Evolutionary conservation across 2,888 invertebrate genomes (phyloP).

Genomic region (Lycophotia porphyrea): DNA sequence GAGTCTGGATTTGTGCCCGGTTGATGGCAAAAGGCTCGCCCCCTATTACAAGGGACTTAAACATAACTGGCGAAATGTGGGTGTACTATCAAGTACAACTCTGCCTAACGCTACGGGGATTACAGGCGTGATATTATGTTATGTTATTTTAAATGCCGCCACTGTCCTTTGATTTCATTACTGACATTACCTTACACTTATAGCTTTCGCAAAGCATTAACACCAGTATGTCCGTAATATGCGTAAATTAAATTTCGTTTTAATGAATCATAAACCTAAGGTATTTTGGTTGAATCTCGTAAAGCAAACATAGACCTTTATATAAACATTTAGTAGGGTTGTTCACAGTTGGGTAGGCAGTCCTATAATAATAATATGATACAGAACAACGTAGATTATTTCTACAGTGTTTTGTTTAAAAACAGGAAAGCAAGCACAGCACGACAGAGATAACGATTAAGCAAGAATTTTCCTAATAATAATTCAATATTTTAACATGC

Average conservation of each 20-base stretch:
- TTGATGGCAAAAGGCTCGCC: too few relatives aligned
- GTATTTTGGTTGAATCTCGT: constrained; percentile 74
- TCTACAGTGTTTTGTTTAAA: constrained; percentile 37
- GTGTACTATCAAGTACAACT: too few relatives aligned
- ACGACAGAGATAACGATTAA: not conserved
- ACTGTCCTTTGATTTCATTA: constrained; percentile 23
- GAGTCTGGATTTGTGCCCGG: too few relatives aligned
- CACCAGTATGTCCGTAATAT: constrained; percentile 65
- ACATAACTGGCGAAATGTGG: too few relatives aligned
- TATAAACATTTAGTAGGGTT: constrained; percentile 56
- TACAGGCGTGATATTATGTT: too few relatives aligned
- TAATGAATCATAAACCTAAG: constrained; percentile 77
- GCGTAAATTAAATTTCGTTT: constrained; percentile 73
- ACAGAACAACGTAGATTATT: constrained; percentile 35
- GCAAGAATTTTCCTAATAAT: not conserved
- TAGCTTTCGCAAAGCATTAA: constrained; percentile 66
- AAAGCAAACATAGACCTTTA: constrained; percentile 69
- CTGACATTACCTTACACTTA: constrained; percentile 29
- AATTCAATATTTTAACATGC: not conserved
- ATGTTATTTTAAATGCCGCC: too few relatives aligned
- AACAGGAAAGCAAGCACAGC: not conserved
- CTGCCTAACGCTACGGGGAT: too few relatives aligned
- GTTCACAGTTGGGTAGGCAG: constrained; percentile 47
- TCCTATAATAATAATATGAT: constrained; percentile 64
- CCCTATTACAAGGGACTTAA: too few relatives aligned